These are phyloP conservation scores for Macrochelys suwanniensis DNA, from an alignment of 2,797 vertebrate genomes.

Conservation along the genomic window DNA sequence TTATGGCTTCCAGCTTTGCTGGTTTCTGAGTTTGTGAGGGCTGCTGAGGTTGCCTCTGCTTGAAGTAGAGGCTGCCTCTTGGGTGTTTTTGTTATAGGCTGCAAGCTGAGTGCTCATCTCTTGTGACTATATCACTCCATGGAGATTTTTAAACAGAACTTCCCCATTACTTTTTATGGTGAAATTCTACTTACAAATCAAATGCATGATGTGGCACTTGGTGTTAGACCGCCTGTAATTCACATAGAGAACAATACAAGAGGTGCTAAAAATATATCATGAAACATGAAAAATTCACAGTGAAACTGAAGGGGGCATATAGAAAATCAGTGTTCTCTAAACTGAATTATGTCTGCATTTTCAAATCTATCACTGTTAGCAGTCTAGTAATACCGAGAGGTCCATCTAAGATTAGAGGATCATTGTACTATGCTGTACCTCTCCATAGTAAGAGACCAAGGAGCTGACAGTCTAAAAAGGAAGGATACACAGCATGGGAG, in stretches of 20 bases:
- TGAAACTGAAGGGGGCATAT: neutral
- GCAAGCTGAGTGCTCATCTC: neutral
- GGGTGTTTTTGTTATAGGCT: neutral
- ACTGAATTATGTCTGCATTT: neutral
- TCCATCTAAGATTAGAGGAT: fast-evolving
- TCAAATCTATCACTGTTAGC: neutral
- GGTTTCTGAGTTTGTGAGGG: constrained; percentile 11
- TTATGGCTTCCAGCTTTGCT: neutral
- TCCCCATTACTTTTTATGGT: neutral
- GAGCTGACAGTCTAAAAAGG: neutral
- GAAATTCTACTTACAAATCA: neutral
- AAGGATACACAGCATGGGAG: neutral
- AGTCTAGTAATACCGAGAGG: neutral
- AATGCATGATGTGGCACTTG: neutral
- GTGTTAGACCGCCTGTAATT: neutral
- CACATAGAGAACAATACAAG: neutral
- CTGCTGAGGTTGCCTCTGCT: neutral
- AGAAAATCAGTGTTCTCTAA: neutral
- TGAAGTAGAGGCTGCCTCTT: neutral
- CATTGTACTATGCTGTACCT: neutral
- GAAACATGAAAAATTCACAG: neutral
- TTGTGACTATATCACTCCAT: neutral
- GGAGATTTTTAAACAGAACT: neutral
- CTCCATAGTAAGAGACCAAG: neutral
- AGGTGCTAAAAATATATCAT: neutral